phyloP scores from a whole-genome alignment of 2,113 vertebrate genomes.

The Rafetus swinhoei region DNA sequence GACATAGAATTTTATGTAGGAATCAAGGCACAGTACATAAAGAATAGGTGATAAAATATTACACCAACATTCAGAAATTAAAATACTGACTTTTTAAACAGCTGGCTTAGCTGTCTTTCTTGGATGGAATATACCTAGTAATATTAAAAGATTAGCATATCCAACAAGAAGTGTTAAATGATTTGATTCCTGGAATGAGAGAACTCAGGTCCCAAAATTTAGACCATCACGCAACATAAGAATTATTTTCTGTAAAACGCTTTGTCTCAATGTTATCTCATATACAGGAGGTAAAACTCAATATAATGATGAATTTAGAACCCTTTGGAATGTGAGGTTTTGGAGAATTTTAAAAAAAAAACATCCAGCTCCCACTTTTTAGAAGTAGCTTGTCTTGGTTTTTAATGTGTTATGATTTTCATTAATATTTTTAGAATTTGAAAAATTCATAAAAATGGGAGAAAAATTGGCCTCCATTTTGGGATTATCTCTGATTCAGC shows the following conservation, averaged over 20 bases:
- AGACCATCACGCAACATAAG: not conserved
- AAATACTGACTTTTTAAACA: slow-evolving; percentile 62
- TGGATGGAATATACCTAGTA: slow-evolving; percentile 50
- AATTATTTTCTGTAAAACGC: not conserved
- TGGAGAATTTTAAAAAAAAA: not conserved
- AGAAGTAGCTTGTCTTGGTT: not conserved
- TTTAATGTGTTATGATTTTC: not conserved
- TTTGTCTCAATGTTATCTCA: not conserved
- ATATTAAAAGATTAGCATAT: slow-evolving; percentile 73
- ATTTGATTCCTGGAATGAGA: slow-evolving; percentile 37
- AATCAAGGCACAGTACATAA: slow-evolving; percentile 54
- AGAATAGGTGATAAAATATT: slow-evolving; percentile 73
- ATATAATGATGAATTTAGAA: not conserved
- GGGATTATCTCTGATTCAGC: not conserved
- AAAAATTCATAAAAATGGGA: not conserved
- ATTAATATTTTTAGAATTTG: not conserved
- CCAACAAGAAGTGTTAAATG: slow-evolving; percentile 54
- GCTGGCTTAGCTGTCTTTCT: slow-evolving; percentile 51
- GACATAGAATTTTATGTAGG: slow-evolving; percentile 49
- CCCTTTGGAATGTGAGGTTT: not conserved
- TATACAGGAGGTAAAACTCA: not conserved
- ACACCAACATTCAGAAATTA: not conserved
- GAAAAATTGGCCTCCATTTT: not conserved
- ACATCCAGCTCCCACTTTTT: not conserved
- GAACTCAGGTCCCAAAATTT: slow-evolving; percentile 7